Base-by-base conservation (phyloP, 92 coral and sea anemone genomes). In the Nematostella vectensis region DNA sequence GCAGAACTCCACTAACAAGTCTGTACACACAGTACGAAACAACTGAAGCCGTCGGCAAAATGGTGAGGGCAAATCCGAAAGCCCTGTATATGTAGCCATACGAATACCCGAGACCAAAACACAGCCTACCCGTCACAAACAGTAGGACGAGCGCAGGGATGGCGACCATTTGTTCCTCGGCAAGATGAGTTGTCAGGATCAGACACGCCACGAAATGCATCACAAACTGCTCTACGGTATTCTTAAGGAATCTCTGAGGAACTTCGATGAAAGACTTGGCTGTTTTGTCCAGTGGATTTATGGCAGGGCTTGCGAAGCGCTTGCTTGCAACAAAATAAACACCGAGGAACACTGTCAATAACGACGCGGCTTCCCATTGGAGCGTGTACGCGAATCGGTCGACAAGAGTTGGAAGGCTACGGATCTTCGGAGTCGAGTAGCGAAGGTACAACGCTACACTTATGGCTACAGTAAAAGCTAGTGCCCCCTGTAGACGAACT, bases 151-250 rank as follows among this genome's bases (percentile, higher is more conserved):
- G 28, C 24, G 63, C 18, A 13, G 74, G 73, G 11, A 80, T 37
- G 56, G 31, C 40, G 58, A 44, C n/a, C 77, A 80, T 80, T 47
- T 63, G 54, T 42, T 64, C 57, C 9, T 59, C 59, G 0, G 77
- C 62, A 42, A 80, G 63, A 42, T 80, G 65, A 25, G 72, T 62
- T 10, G 74, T 19, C 63, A 80, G 47, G 65, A 31, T 69, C 48
- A 74, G 31, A 22, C 48, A 61, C 15, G 72, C 70, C 6, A 80
- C 54, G 42, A 67, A 57, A 47, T 70, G 76, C 16, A 74, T 31
- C 54, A 74, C 10, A 54, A 80, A 80, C 53, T 80, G 87, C 17
- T 80, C 87, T 25, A 55, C 38, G 37, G 87, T 80, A 65, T 80
- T 80, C 31, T 62, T 80, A 4, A 80, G 74, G 54, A 44, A 74